phyloP scores from a whole-genome alignment of 2,888 invertebrate species.

The Bombyx huttoni region DNA sequence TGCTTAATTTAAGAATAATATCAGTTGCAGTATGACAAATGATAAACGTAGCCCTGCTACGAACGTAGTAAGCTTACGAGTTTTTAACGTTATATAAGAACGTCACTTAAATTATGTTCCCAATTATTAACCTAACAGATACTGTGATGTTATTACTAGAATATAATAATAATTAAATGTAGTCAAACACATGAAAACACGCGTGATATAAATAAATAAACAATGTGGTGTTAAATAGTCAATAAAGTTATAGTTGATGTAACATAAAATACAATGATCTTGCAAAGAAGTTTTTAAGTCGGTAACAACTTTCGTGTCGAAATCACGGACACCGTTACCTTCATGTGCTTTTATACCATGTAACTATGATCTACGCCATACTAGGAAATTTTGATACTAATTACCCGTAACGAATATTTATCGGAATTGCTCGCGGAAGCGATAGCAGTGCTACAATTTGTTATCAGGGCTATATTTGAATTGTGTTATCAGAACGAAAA shows the following conservation, averaged over 20 bases:
- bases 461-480: slow-evolving; percentile 7
- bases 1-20: background rate
- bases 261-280: too few species aligned
- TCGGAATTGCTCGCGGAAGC: slow-evolving; percentile 8
- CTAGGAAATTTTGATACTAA: too few species aligned
- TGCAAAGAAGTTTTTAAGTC: background rate
- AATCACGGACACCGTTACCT: background rate
- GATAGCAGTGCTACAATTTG: slow-evolving; percentile 8
- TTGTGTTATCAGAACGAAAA: slow-evolving; percentile 14
- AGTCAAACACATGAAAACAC: too few species aligned
- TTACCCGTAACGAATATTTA: background rate
- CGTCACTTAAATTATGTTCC: background rate
- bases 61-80: background rate
- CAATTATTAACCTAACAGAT: background rate
- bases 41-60: background rate
- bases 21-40: background rate
- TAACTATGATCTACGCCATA: too few species aligned
- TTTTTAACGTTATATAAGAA: background rate
- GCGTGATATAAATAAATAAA: too few species aligned
- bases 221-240: too few species aligned
- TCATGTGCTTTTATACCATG: background rate
- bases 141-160: background rate
- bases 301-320: background rate
- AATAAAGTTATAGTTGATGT: too few species aligned
- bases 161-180: background rate